These are phyloP conservation scores for Phocoena phocoena DNA, from an alignment of 2,113 vertebrate genomes.

Conservation along the genomic window DNA sequence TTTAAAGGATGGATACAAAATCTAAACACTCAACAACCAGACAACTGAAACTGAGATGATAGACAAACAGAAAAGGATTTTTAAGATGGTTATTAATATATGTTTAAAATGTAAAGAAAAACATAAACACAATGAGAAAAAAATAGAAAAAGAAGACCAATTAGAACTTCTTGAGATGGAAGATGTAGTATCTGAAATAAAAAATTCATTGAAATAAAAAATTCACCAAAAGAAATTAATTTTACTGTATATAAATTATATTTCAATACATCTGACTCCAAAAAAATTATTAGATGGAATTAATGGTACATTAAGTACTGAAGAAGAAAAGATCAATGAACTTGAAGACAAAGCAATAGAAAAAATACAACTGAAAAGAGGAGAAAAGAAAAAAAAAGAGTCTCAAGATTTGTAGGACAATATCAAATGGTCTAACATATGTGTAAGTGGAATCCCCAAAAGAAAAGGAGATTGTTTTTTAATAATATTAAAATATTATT, in stretches of 20 bases:
- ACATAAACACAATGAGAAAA: neutral
- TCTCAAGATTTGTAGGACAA: neutral
- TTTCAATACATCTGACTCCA: neutral
- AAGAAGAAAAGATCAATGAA: neutral
- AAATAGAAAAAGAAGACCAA: neutral
- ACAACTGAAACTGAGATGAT: neutral
- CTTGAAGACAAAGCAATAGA: neutral
- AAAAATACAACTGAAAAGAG: neutral
- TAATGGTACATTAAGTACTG: neutral
- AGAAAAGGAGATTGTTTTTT: neutral
- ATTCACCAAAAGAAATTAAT: neutral
- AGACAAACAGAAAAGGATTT: neutral
- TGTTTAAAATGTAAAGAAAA: neutral
- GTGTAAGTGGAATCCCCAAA: neutral
- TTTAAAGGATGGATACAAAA: neutral
- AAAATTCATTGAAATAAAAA: neutral
- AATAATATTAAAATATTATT: neutral
- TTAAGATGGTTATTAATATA: neutral
- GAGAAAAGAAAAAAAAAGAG: neutral
- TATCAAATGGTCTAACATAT: neutral
- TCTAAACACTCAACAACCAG: neutral
- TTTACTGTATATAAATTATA: neutral
- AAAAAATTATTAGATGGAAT: neutral
- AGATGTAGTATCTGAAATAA: neutral
- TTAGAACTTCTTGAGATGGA: neutral